Conservation (phyloP, 2,113 vertebrate genomes). For the Zingel zingel region DNA sequence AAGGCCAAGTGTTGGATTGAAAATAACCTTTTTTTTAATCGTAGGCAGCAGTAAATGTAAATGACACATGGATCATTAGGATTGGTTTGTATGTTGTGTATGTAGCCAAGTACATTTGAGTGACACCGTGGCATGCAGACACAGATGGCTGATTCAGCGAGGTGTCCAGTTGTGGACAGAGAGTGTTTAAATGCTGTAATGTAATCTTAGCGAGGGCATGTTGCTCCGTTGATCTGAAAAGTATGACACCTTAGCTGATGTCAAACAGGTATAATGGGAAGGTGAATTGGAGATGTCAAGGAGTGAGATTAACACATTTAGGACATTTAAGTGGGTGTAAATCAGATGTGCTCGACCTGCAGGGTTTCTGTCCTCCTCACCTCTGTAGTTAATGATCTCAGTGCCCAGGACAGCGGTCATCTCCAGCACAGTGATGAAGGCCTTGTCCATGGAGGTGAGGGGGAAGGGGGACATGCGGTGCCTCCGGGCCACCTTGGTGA, state of each 20-base stretch:
- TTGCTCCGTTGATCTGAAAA: conserved; percentile 21
- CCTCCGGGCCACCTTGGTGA: conserved; percentile 98
- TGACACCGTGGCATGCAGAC: conserved; percentile 30
- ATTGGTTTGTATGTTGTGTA: conserved; percentile 13
- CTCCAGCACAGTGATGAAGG: conserved; percentile 99
- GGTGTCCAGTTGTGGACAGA: conserved; percentile 28
- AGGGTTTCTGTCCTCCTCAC: conserved; percentile 73
- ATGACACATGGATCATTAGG: not conserved
- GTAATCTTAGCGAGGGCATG: conserved; percentile 7
- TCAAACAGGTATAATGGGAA: conserved; percentile 11
- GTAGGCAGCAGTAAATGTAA: not conserved
- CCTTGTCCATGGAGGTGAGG: conserved; percentile 99
- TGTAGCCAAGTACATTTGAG: not conserved
- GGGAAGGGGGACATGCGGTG: conserved; percentile 99
- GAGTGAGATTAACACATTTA: not conserved
- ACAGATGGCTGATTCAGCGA: conserved; percentile 58
- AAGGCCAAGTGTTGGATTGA: not conserved
- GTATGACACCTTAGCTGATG: conserved; percentile 28
- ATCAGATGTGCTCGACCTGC: not conserved
- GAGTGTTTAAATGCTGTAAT: conserved; percentile 34
- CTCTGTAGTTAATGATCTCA: conserved; percentile 99
- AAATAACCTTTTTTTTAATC: too few relatives aligned
- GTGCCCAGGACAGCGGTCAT: conserved; percentile 98
- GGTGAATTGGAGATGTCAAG: not conserved
- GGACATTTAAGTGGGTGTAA: not conserved